phyloP scores from a whole-genome alignment of 1,140 invertebrate genomes.

The Ridgeia piscesae region DNA sequence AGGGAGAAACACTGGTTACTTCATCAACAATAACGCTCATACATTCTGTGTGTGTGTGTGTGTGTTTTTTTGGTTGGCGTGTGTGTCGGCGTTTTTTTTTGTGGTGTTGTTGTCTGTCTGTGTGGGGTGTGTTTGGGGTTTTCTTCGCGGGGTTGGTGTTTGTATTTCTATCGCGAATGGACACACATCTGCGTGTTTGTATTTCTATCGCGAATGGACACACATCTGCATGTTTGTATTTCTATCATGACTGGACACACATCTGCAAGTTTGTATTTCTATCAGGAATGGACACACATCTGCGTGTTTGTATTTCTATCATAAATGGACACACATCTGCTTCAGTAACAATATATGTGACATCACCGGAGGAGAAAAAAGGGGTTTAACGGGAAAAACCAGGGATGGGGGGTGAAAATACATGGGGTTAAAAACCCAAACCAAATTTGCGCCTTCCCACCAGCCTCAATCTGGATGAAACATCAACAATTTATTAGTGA shows the following conservation, averaged over 20 bases:
- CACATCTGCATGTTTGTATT: too few relatives aligned
- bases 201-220: too few relatives aligned
- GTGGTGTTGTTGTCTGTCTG: not conserved
- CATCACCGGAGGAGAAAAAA: too few relatives aligned
- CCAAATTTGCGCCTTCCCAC: constrained; percentile 56
- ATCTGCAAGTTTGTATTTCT: too few relatives aligned
- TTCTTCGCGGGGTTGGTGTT: too few relatives aligned
- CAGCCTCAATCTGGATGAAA: constrained; percentile 53
- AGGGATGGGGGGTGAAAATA: too few relatives aligned
- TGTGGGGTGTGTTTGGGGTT: too few relatives aligned
- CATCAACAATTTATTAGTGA: not conserved
- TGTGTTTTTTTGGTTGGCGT: not conserved
- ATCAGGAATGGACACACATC: not conserved
- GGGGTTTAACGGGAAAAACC: too few relatives aligned
- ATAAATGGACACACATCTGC: not conserved
- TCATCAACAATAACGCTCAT: not conserved
- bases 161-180: too few relatives aligned
- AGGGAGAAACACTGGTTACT: not conserved
- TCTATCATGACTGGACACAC: too few relatives aligned
- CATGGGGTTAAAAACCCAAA: constrained; percentile 25
- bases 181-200: too few relatives aligned
- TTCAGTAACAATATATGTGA: not conserved
- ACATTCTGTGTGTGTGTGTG: not conserved
- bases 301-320: not conserved
- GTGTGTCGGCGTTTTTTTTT: not conserved